A percentile compares a stretch with the other conserved stretches of the same genome.
Evolutionary conservation across 2,888 invertebrate species (phyloP).

Genomic region (Harpalus rubripes): DNA sequence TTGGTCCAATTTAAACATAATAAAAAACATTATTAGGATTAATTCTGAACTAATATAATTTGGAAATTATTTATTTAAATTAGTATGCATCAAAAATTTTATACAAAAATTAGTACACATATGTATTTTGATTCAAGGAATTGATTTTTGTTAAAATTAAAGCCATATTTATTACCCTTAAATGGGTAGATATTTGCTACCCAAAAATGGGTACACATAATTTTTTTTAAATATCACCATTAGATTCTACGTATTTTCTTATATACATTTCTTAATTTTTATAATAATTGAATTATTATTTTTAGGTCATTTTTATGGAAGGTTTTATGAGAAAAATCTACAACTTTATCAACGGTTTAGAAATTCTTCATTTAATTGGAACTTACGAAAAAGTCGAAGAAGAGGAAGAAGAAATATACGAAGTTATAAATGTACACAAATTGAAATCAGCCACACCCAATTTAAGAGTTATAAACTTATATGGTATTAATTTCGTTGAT

Average conservation of each 20-base stretch:
- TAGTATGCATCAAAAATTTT: neutral
- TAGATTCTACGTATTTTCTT: too few species aligned
- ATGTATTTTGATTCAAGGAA: too few species aligned
- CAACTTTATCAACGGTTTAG: conserved; percentile 98
- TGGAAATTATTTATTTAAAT: neutral
- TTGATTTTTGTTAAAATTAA: too few species aligned
- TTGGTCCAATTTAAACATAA: too few species aligned
- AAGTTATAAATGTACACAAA: conserved; percentile 99
- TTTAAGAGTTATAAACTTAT: conserved; percentile 97
- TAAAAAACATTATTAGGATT: too few species aligned
- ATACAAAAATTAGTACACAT: neutral
- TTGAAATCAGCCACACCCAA: conserved; percentile 99
- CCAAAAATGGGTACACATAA: too few species aligned
- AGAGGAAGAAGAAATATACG: conserved; percentile 99
- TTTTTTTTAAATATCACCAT: too few species aligned
- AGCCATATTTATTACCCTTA: too few species aligned
- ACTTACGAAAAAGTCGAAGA: conserved; percentile 99
- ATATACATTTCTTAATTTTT: too few species aligned
- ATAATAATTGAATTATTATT: conserved; percentile 75
- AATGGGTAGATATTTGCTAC: too few species aligned
- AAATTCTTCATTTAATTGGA: conserved; percentile 97
- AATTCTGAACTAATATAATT: too few species aligned
- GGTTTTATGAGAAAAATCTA: conserved; percentile 99
- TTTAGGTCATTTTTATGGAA: conserved; percentile 99
- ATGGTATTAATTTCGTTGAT: conserved; percentile 98